phyloP scores from a whole-genome alignment of 2,888 invertebrate genomes.

The Tortrix viridana region DNA sequence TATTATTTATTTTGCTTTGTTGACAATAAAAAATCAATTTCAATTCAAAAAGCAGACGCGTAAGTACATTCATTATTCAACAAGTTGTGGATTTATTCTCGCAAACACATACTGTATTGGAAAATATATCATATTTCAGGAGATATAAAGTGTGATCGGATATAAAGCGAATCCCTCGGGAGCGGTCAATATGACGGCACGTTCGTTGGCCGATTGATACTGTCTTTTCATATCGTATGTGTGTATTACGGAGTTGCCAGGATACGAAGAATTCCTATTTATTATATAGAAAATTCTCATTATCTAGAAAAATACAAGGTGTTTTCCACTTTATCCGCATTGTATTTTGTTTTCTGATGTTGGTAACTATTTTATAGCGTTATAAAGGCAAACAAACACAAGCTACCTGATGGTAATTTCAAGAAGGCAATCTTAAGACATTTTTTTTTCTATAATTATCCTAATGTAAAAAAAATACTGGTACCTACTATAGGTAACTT shows the following conservation, averaged over 20 bases:
- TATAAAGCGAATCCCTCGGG: conserved; percentile 13
- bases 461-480: too few species aligned
- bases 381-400: too few species aligned
- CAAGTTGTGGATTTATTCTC: background rate
- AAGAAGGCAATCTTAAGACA: too few species aligned
- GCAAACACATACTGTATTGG: background rate
- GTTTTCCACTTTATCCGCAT: too few species aligned
- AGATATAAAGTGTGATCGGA: conserved; percentile 16
- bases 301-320: background rate
- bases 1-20: too few species aligned
- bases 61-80: background rate
- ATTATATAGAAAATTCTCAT: background rate
- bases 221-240: conserved; percentile 22
- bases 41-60: background rate
- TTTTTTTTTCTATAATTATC: too few species aligned
- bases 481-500: too few species aligned
- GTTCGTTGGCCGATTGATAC: conserved; percentile 30
- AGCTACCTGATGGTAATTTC: too few species aligned
- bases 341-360: too few species aligned
- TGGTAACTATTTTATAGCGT: too few species aligned
- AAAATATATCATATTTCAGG: conserved; percentile 16
- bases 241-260: conserved; percentile 8
- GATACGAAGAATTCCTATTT: background rate
- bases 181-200: conserved; percentile 29
- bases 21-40: too few species aligned